Percentiles rank a stretch among this genome's conserved stretches.
Evolutionary conservation across 37 sponge, comb jelly and placozoan species (phyloP).

Genomic region (Eunapius fragilis): DNA sequence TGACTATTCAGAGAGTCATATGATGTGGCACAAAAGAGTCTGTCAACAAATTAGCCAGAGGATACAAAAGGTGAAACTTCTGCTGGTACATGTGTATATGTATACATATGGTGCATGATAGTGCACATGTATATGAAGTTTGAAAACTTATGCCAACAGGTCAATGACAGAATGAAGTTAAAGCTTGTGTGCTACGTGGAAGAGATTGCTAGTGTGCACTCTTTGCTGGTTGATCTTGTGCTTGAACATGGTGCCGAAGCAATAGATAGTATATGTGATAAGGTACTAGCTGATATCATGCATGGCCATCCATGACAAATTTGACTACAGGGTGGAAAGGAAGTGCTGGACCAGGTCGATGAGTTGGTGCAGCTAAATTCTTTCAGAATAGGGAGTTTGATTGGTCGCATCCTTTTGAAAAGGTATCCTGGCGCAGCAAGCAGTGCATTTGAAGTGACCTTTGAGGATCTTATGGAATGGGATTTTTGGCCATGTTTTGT

Average conservation of each 20-base stretch:
- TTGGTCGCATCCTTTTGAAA: constrained; percentile 7
- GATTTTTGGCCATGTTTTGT: constrained; percentile 21
- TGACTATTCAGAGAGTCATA: too few species aligned
- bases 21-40: too few species aligned
- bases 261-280: background rate
- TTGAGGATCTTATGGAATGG: constrained; percentile 15
- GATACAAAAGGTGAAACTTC: too few species aligned
- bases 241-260: background rate
- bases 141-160: background rate
- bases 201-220: background rate
- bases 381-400: background rate
- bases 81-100: too few species aligned
- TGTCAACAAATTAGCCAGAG: too few species aligned
- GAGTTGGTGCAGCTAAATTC: background rate
- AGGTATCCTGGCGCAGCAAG: constrained; percentile 8
- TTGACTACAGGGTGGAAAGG: background rate
- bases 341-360: background rate
- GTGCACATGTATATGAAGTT: too few species aligned
- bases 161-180: background rate
- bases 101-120: too few species aligned
- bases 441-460: constrained; percentile 1
- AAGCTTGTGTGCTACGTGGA: background rate
- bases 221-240: background rate
- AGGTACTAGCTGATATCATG: background rate
- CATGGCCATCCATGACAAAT: background rate